A percentile compares a stretch with the other conserved stretches of the same genome.
Conservation (phyloP, 2,113 vertebrate species). For the Eira barbara region DNA sequence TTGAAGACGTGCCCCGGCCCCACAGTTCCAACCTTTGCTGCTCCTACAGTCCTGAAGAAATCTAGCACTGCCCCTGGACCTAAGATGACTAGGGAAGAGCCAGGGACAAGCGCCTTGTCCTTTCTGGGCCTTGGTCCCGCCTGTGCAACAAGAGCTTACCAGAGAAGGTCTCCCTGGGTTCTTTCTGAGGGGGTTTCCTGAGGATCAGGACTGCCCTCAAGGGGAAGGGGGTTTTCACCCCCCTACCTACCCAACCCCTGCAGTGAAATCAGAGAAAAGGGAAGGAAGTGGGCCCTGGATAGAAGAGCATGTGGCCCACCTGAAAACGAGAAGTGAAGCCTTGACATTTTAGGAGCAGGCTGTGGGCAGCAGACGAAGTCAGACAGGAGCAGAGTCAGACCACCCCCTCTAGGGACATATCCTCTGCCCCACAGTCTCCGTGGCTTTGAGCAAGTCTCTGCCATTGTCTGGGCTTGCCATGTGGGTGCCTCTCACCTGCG, state of each 20-base stretch:
- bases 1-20: rapidly evolving
- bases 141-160: background rate
- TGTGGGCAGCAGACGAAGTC: background rate
- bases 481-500: background rate
- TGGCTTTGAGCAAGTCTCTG: background rate
- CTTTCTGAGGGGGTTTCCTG: background rate
- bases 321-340: slow-evolving; percentile 45
- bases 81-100: background rate
- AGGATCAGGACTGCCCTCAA: background rate
- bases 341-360: background rate
- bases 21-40: background rate
- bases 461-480: background rate
- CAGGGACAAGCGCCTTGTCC: background rate
- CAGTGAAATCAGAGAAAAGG: background rate
- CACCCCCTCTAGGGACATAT: no score
- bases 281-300: background rate
- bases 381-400: background rate
- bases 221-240: background rate
- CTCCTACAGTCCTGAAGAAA: background rate
- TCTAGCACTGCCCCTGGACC: background rate
- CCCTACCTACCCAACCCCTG: background rate
- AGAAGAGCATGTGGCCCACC: background rate
- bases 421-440: background rate
- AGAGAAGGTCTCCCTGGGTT: no score
- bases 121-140: background rate